These are phyloP conservation scores for Ornithoptera priamus DNA, from an alignment of 2,888 invertebrate species.

Conservation along the genomic window DNA sequence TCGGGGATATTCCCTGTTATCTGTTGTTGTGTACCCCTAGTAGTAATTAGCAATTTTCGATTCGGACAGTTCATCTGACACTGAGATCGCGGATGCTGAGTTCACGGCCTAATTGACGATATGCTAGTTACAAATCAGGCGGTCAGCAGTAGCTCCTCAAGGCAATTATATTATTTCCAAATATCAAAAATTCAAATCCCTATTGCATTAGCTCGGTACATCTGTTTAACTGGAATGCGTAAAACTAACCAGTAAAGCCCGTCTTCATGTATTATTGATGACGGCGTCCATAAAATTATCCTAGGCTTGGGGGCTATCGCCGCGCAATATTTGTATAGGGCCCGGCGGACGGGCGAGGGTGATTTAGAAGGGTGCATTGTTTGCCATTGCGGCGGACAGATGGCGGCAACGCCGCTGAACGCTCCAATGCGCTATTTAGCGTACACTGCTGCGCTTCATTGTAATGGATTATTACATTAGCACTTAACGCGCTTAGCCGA, in stretches of 20 bases:
- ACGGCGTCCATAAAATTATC: slow-evolving; percentile 38
- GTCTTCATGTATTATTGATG: slow-evolving; percentile 30
- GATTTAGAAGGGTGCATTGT: slow-evolving; percentile 72
- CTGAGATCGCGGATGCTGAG: too few relatives aligned
- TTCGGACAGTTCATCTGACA: too few relatives aligned
- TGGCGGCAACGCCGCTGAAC: slow-evolving; percentile 63
- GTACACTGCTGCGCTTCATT: slow-evolving; percentile 74
- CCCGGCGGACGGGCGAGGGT: slow-evolving; percentile 66
- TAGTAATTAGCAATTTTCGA: too few relatives aligned
- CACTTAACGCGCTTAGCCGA: slow-evolving; percentile 77
- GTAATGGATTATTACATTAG: slow-evolving; percentile 80
- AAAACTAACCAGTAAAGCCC: slow-evolving; percentile 4
- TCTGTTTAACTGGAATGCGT: background rate
- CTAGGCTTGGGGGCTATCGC: slow-evolving; percentile 33
- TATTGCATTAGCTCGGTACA: background rate
- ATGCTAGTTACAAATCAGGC: too few relatives aligned
- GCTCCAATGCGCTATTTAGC: slow-evolving; percentile 78
- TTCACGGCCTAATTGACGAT: too few relatives aligned
- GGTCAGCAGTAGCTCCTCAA: too few relatives aligned
- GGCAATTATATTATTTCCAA: background rate
- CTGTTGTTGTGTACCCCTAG: too few relatives aligned
- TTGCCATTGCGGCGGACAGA: slow-evolving; percentile 72
- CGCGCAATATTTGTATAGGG: slow-evolving; percentile 73
- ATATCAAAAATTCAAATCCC: background rate
- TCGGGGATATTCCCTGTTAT: too few relatives aligned